These are phyloP conservation scores for Halictus ligatus DNA, from an alignment of 2,888 invertebrate species.

Conservation along the genomic window DNA sequence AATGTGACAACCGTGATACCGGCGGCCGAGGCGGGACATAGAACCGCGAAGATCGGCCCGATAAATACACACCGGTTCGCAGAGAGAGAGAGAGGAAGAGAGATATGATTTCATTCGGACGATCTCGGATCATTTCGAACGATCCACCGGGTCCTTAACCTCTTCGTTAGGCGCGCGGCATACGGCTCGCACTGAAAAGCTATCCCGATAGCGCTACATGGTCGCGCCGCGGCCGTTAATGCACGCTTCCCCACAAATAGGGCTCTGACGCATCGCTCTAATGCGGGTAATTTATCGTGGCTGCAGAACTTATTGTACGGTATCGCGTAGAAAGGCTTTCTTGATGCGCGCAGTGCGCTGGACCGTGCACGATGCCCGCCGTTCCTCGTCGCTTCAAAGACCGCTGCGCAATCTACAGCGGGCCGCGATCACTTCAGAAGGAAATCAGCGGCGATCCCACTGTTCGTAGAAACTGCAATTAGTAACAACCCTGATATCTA, in stretches of 20 bases:
- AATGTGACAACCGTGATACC: conserved; percentile 57
- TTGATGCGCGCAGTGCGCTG: conserved; percentile 12
- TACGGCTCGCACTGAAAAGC: neutral
- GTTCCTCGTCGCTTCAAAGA: neutral
- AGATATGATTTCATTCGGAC: conserved; percentile 13
- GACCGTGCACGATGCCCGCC: neutral
- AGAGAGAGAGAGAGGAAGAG: no score
- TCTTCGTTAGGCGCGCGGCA: conserved; percentile 16
- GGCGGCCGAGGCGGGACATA: conserved; percentile 29
- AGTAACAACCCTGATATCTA: neutral
- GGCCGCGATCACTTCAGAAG: neutral
- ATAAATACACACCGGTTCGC: conserved; percentile 47
- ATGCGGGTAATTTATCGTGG: conserved; percentile 37
- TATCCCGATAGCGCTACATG: conserved; percentile 20
- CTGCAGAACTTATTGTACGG: conserved; percentile 25
- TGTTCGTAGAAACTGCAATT: conserved; percentile 8
- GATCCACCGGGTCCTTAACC: conserved; percentile 12
- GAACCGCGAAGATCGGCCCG: conserved; percentile 19
- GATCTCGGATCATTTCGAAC: neutral
- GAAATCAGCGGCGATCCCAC: conserved; percentile 4
- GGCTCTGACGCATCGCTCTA: conserved; percentile 27
- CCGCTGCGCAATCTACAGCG: neutral
- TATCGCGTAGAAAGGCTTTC: conserved; percentile 32
- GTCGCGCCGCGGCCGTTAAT: conserved; percentile 20
- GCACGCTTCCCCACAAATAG: conserved; percentile 14